A percentile compares a stretch with the other conserved stretches of the same genome.
Evolutionary conservation across 2,797 vertebrate species (phyloP).

Genomic region (Phataginus tetradactyla): DNA sequence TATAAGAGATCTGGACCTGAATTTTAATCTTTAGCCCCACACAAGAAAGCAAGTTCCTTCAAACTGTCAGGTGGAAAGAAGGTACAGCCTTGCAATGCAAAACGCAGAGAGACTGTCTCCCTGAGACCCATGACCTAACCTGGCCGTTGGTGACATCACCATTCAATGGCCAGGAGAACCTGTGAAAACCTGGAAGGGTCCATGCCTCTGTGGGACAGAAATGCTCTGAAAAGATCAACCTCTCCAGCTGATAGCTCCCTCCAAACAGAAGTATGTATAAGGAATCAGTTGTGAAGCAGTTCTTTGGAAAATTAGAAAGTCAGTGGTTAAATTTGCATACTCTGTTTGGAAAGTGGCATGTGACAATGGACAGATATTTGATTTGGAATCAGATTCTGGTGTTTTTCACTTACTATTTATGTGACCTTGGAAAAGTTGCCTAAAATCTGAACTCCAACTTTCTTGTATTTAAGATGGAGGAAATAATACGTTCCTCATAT

Average conservation of each 20-base stretch:
- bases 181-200: background rate
- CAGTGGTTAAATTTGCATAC: background rate
- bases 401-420: background rate
- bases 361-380: background rate
- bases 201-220: background rate
- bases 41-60: background rate
- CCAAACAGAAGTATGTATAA: background rate
- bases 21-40: background rate
- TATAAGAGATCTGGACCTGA: background rate
- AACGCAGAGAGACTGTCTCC: background rate
- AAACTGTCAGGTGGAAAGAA: slow-evolving; percentile 3
- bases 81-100: background rate
- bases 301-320: background rate
- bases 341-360: background rate
- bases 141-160: background rate
- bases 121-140: background rate
- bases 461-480: background rate
- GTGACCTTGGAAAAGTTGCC: background rate
- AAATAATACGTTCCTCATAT: background rate
- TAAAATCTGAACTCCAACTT: background rate
- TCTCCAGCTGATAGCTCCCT: background rate
- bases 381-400: slow-evolving; percentile 31
- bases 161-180: background rate
- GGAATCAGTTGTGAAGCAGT: background rate
- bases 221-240: background rate